Percentiles rank a stretch among this genome's conserved stretches.
Evolutionary conservation across 1,140 invertebrate genomes (phyloP).

Genomic region (Camponotus floridanus): DNA sequence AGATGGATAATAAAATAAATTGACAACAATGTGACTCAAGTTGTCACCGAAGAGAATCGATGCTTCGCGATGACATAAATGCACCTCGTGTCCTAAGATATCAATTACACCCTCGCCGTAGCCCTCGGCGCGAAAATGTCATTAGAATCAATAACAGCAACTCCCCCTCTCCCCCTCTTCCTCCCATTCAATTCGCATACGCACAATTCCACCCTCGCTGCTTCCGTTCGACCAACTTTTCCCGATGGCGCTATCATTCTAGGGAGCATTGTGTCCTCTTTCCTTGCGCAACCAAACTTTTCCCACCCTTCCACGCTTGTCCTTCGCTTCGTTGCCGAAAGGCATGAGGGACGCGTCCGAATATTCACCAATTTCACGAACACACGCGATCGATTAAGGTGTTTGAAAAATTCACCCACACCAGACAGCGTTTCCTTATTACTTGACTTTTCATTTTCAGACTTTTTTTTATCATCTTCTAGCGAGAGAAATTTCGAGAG

Average conservation of each 20-base stretch:
- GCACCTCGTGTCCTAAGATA: constrained; percentile 68
- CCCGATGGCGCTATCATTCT: constrained; percentile 76
- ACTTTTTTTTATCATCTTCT: background rate
- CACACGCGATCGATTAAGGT: constrained; percentile 74
- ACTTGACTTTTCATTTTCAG: background rate
- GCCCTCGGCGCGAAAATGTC: constrained; percentile 82
- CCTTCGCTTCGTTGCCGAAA: constrained; percentile 46
- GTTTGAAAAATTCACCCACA: background rate
- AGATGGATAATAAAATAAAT: background rate
- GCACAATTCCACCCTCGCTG: constrained; percentile 76
- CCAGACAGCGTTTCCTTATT: background rate
- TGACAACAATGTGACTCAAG: background rate
- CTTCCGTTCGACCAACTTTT: constrained; percentile 78
- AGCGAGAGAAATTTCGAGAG: background rate
- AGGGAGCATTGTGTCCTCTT: constrained; percentile 71
- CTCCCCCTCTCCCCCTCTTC: constrained; percentile 56
- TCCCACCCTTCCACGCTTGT: constrained; percentile 39
- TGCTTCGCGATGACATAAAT: constrained; percentile 17
- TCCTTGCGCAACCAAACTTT: constrained; percentile 76
- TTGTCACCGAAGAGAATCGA: background rate
- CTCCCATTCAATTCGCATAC: constrained; percentile 69
- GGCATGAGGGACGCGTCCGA: constrained; percentile 21
- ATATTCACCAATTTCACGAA: constrained; percentile 74
- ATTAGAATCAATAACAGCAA: constrained; percentile 82
- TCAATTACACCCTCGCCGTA: constrained; percentile 79